Percentiles rank a stretch among this genome's conserved stretches.
Conservation (phyloP, 1,140 invertebrate species). For the Ceratosolen fusciceps region DNA sequence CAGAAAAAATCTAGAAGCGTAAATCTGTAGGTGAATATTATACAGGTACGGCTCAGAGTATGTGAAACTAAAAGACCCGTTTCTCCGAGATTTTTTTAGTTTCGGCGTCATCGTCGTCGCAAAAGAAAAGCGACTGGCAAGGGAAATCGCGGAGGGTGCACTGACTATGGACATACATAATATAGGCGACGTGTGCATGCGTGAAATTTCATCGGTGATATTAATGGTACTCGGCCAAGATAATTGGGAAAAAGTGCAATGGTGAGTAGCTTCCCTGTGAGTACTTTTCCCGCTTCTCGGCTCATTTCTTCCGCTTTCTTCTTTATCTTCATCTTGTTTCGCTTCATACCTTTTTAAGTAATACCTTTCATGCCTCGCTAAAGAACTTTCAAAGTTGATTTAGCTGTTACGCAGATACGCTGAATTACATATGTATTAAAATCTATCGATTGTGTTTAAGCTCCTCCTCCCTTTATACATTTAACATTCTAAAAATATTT, state of each 20-base stretch:
- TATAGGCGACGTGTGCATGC: neutral
- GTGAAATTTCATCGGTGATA: constrained; percentile 41
- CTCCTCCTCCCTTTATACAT: neutral
- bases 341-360: neutral
- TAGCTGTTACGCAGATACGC: neutral
- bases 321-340: neutral
- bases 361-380: neutral
- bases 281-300: neutral
- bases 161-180: neutral
- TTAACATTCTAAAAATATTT: neutral
- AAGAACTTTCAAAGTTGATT: neutral
- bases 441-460: neutral
- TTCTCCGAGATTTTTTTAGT: constrained; percentile 3
- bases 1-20: neutral
- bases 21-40: neutral
- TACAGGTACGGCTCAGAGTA: neutral
- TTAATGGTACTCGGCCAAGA: constrained; percentile 24
- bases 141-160: neutral
- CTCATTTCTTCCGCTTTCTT: neutral
- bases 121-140: neutral
- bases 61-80: neutral
- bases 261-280: neutral
- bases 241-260: constrained; percentile 36
- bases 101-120: neutral
- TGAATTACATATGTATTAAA: neutral